Conservation (phyloP, 2,797 vertebrate genomes). For the Chelidonichthys spinosus region DNA sequence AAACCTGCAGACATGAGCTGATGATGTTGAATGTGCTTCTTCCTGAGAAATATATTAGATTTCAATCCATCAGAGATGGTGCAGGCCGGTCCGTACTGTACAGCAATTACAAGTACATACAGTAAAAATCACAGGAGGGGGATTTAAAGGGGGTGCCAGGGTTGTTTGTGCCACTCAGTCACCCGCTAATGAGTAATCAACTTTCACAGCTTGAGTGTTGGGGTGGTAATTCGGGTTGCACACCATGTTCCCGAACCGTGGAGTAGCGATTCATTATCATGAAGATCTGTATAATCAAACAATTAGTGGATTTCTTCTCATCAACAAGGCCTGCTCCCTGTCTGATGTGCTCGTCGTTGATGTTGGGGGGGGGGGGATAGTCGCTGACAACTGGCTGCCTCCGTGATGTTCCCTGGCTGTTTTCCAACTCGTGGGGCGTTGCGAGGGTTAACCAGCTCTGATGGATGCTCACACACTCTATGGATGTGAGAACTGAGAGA, state of each 20-base stretch:
- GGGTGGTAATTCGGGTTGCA: conserved; percentile 98
- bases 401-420: conserved; percentile 73
- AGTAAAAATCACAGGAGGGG: conserved; percentile 70
- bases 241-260: conserved; percentile 96
- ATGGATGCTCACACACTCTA: conserved; percentile 69
- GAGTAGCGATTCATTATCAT: conserved; percentile 99
- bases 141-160: conserved; percentile 81
- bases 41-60: background rate
- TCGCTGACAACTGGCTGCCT: conserved; percentile 70
- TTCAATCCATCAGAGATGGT: conserved; percentile 15
- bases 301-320: conserved; percentile 97
- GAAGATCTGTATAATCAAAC: conserved; percentile 99
- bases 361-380: conserved; percentile 39
- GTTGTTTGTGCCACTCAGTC: conserved; percentile 97
- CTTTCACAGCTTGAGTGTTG: conserved; percentile 99
- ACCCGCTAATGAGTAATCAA: conserved; percentile 99
- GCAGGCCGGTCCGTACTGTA: conserved; percentile 43
- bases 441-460: conserved; percentile 75
- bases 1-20: background rate
- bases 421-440: conserved; percentile 68
- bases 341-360: conserved; percentile 84
- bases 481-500: conserved; percentile 40
- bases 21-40: background rate
- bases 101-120: conserved; percentile 74
- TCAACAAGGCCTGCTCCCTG: conserved; percentile 90